Evolutionary conservation across 1,140 invertebrate species (phyloP), one percentile per base, ranked within the genome.

Genomic region (Probaryconus sp.): DNA sequence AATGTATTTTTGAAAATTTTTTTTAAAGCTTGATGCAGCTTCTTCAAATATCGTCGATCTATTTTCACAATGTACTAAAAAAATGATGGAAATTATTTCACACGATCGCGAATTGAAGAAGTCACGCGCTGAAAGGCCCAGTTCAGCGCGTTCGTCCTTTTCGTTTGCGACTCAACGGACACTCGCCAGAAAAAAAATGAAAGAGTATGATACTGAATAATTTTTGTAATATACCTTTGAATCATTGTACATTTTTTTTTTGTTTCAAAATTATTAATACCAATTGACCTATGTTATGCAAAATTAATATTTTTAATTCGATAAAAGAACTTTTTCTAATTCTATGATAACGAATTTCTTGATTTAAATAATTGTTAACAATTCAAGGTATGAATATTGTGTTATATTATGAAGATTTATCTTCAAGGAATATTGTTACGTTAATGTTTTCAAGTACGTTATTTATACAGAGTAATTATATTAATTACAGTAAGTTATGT

Each of bases 141-240:
- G 53, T 40, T 88, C 87, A 10, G 81, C 85, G n/a, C 77, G 82
- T 50, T 85, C 84, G 45, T 87, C 86, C 9, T 87, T 81, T 28
- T 88, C 87, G n/a, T 88, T 88, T 51, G 87, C 87, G 18, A 88
- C 87, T 3, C 85, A 88, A 37, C 80, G 85, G 35, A 88, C 87
- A 16, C 74, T 88, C 33, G 87, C 85, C 7, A 84, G 87, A 55
- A 88, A 87, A 73, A 87, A 85, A 76, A 45, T 86, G 2, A 88
- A 85, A 53, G 82, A 88, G 85, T 88, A 85, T 45, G 84, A 82
- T 26, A 80, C 74, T 55, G 69, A 79, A 69, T 81, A 68, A 68
- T 28, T 21, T 17, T 10, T 11, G 43, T 63, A 65, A 65, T 61
- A 24, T 45, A 21, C 68, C n/a, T 18, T 13, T 48, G 42, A 47